phyloP scores from a whole-genome alignment of 2,797 vertebrate genomes.

The Vespertilio murinus region DNA sequence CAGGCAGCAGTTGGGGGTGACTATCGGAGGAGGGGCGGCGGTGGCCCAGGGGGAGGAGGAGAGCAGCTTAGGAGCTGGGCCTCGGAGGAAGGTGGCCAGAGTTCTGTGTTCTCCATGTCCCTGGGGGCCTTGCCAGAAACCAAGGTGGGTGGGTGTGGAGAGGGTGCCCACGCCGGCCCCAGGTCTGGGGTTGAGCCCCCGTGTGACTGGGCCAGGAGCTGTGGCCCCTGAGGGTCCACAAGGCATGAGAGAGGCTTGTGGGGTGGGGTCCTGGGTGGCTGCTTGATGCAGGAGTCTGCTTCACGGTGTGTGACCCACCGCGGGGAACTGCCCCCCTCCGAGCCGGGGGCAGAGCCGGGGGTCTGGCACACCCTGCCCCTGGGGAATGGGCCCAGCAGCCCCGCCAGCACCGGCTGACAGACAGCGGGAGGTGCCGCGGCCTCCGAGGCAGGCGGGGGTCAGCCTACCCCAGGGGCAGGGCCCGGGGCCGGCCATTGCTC shows the following conservation, averaged over 20 bases:
- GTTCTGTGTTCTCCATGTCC: not conserved
- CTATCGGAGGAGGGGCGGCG: not conserved
- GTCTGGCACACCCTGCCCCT: not conserved
- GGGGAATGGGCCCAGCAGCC: not conserved
- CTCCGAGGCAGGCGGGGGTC: not conserved
- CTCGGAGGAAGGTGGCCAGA: not conserved
- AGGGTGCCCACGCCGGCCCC: not conserved
- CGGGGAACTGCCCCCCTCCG: not conserved
- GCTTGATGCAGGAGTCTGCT: not conserved
- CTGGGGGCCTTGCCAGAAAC: not conserved
- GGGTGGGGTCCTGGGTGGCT: not conserved
- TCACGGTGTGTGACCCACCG: fast-evolving
- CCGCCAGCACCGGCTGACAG: not conserved
- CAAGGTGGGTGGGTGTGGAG: not conserved
- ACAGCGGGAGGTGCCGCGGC: not conserved
- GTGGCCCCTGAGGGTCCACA: not conserved
- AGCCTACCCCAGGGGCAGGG: not conserved
- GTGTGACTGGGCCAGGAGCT: not conserved
- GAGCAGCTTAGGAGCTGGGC: not conserved
- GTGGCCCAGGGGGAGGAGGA: not conserved
- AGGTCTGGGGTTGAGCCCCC: not conserved
- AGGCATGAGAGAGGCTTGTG: not conserved
- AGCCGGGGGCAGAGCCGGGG: not conserved
- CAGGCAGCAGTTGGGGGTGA: not conserved
- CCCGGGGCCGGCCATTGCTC: not conserved